phyloP scores from a whole-genome alignment of 2,113 vertebrate genomes.

The Camelus bactrianus region DNA sequence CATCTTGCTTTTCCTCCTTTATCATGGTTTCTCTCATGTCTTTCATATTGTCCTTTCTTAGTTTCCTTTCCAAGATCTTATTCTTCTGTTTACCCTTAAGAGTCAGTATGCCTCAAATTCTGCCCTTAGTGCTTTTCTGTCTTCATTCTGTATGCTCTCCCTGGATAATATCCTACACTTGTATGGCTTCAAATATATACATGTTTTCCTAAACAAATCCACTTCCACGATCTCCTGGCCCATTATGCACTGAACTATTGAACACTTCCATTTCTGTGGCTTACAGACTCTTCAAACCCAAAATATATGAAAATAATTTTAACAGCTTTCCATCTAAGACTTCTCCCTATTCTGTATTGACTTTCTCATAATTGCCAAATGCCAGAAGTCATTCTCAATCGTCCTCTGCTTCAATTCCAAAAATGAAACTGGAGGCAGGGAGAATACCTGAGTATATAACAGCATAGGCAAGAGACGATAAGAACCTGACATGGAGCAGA shows the following conservation, averaged over 20 bases:
- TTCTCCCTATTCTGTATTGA: background rate
- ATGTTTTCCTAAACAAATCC: background rate
- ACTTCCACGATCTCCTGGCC: background rate
- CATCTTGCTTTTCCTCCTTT: background rate
- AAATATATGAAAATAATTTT: background rate
- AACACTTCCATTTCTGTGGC: background rate
- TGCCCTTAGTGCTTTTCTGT: background rate
- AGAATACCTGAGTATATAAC: background rate
- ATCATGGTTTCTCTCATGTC: background rate
- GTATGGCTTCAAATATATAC: background rate
- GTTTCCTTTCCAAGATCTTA: background rate
- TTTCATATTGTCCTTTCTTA: background rate
- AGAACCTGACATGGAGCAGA: background rate
- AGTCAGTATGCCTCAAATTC: background rate
- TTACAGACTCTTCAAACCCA: background rate
- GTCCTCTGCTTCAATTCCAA: background rate
- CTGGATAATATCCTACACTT: background rate
- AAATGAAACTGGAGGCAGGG: background rate
- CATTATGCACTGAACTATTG: background rate
- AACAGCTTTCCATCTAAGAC: background rate
- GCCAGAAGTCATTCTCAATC: background rate
- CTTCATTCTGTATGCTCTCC: background rate
- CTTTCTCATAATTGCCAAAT: background rate
- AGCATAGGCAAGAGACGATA: background rate
- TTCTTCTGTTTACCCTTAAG: background rate